phyloP scores from a whole-genome alignment of 2,888 invertebrate species.

The Drosophila parthenogenetica region DNA sequence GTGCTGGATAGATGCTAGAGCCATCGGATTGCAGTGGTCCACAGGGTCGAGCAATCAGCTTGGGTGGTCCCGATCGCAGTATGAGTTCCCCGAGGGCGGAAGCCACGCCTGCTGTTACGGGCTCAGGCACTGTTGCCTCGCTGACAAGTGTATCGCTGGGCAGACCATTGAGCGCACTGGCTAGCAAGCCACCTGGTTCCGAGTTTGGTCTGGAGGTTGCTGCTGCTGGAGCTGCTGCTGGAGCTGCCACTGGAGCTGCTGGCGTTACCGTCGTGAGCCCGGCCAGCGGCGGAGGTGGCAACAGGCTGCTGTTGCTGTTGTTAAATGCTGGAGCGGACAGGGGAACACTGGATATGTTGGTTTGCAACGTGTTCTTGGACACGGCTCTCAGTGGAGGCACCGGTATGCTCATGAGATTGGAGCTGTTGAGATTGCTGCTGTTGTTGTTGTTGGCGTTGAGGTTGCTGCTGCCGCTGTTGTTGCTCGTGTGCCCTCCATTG shows the following conservation, averaged over 20 bases:
- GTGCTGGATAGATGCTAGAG: slow-evolving; percentile 85
- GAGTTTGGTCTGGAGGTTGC: slow-evolving; percentile 3
- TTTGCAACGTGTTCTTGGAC: slow-evolving; percentile 72
- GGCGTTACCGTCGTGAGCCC: slow-evolving; percentile 55
- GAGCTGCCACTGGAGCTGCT: slow-evolving; percentile 12
- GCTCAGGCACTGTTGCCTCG: slow-evolving; percentile 44
- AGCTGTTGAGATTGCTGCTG: slow-evolving; percentile 48
- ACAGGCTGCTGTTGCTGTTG: slow-evolving; percentile 2
- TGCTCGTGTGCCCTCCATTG: slow-evolving; percentile 24
- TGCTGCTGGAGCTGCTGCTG: not conserved
- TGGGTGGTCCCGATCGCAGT: slow-evolving; percentile 84
- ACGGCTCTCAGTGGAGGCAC: slow-evolving; percentile 83
- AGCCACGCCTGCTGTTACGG: slow-evolving; percentile 74
- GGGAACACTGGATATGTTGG: slow-evolving; percentile 25
- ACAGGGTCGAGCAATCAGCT: slow-evolving; percentile 85
- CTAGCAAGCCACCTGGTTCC: slow-evolving; percentile 40
- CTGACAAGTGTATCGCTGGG: slow-evolving; percentile 44
- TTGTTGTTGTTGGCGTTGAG: slow-evolving; percentile 42
- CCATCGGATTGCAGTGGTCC: slow-evolving; percentile 85
- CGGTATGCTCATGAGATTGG: slow-evolving; percentile 65
- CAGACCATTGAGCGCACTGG: slow-evolving; percentile 60
- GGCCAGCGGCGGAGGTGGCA: slow-evolving; percentile 78
- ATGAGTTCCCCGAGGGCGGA: slow-evolving; percentile 81
- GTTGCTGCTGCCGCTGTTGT: slow-evolving; percentile 18
- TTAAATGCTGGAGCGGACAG: slow-evolving; percentile 28